Evolutionary conservation across 2,888 invertebrate species (phyloP), one percentile per base, ranked within the genome.

Genomic region (Synanthedon myopaeformis): DNA sequence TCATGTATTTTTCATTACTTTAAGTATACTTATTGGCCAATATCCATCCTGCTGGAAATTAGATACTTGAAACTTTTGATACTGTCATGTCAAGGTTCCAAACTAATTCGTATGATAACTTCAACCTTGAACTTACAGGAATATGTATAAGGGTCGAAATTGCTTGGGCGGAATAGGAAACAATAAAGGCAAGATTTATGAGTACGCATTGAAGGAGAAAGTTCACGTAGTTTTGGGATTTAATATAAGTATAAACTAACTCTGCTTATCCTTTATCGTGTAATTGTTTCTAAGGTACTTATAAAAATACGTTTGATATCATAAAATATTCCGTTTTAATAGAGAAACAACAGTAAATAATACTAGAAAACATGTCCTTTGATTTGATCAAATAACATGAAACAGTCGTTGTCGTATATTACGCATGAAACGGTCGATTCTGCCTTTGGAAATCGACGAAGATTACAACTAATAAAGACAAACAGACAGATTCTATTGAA

Each of bases 111-210:
- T 50, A 42, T 48, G 53, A 53, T 52, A 55, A 51, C 17, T 10
- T 23, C 28, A 53, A 52, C 54, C 56, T 58, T 58, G 57, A 55
- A 57, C 54, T 52, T 55, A 42, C 35, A 10, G 45, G 49, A 23
- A 51, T 42, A 35, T 42, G 48, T 49, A 49, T 23, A 19, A 49
- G 19, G 49, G 48, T 13, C 51, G 50, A 53, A 51, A 55, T 41
- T 42, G 53, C 35, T 11, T 14, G 55, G 54, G 52, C 56, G 55
- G 55, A 59, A 59, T 55, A 57, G 56, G 58, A 60, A 59, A 59
- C 55, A 54, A 55, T 58, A 59, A 57, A 54, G 49, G 48, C 49
- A 17, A 56, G 60, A 59, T 58, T 57, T 58, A 58, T 48, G 55
- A 54, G 54, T 48, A 51, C 51, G 54, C 51, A 52, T n/a, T 50